A percentile compares a stretch with the other conserved stretches of the same genome.
Evolutionary conservation across 1,140 invertebrate genomes (phyloP).

Genomic region (Andrena cerasifolii): DNA sequence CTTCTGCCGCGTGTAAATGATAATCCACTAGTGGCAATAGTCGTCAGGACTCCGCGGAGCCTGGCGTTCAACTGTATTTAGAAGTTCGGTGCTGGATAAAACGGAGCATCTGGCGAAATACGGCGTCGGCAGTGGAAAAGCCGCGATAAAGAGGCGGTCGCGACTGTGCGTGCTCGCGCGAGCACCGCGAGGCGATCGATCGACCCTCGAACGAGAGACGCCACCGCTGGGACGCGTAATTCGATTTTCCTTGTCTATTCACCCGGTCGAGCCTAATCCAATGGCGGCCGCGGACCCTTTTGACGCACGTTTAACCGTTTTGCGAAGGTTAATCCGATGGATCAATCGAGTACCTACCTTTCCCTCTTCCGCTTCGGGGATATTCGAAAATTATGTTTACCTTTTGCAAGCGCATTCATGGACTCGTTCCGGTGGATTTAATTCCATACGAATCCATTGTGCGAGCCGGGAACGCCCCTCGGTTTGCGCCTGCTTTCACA

Average conservation of each 20-base stretch:
- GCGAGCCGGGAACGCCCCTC: no score
- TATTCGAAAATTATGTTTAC: background rate
- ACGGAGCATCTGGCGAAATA: no score
- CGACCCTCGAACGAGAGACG: background rate
- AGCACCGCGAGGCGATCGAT: constrained; percentile 7
- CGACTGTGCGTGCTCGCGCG: background rate
- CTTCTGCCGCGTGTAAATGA: background rate
- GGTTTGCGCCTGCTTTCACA: no score
- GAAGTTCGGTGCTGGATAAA: no score
- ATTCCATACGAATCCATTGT: no score
- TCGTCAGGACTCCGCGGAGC: background rate
- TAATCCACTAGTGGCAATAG: background rate
- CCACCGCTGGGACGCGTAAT: background rate
- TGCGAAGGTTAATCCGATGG: background rate
- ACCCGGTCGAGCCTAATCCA: constrained; percentile 1
- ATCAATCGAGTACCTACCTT: background rate
- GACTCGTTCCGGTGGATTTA: no score
- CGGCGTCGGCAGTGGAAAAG: background rate
- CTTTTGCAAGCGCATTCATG: no score
- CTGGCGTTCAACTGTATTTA: background rate
- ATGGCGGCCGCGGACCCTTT: background rate
- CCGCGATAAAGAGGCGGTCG: background rate
- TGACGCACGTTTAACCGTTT: constrained; percentile 20
- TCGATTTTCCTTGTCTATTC: constrained; percentile 28
- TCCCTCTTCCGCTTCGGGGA: background rate